Percentiles rank a stretch among this genome's conserved stretches.
These are phyloP conservation scores for Drosophila sproati DNA, from an alignment of 1,140 invertebrate species.

Conservation along the genomic window DNA sequence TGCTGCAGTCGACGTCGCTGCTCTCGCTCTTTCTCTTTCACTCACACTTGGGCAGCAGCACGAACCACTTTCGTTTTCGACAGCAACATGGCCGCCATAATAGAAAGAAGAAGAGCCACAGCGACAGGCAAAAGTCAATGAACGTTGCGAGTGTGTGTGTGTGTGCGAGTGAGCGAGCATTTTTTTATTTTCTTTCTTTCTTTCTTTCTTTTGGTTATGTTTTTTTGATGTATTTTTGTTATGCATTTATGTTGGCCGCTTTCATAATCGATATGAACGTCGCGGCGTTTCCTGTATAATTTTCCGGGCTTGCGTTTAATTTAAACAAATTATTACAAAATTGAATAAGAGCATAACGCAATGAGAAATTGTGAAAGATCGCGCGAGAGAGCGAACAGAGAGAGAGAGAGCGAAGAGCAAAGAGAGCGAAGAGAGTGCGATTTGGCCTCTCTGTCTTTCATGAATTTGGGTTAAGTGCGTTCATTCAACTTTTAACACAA, in stretches of 20 bases:
- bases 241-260: slow-evolving; percentile 47
- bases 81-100: slow-evolving; percentile 37
- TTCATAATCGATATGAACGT: slow-evolving; percentile 63
- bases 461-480: slow-evolving; percentile 84
- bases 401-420: background rate
- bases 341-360: slow-evolving; percentile 52
- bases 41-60: slow-evolving; percentile 33
- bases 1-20: slow-evolving; percentile 52
- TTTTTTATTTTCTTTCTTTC: background rate
- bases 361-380: background rate
- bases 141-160: slow-evolving; percentile 49
- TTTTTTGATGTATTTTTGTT: slow-evolving; percentile 16
- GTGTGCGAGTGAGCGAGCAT: slow-evolving; percentile 1
- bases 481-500: slow-evolving; percentile 84
- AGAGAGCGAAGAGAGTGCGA: slow-evolving; percentile 8
- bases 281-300: slow-evolving; percentile 70
- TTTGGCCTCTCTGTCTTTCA: slow-evolving; percentile 54
- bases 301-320: slow-evolving; percentile 68
- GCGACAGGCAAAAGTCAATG: slow-evolving; percentile 71
- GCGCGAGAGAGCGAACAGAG: background rate
- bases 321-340: slow-evolving; percentile 82
- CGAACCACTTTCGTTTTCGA: slow-evolving; percentile 80
- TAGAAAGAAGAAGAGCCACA: slow-evolving; percentile 31
- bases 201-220: slow-evolving; percentile 6
- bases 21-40: slow-evolving; percentile 8